These are phyloP conservation scores for Stichodactyla mertensii DNA, from an alignment of 64 coral and sea anemone species.

Conservation along the genomic window DNA sequence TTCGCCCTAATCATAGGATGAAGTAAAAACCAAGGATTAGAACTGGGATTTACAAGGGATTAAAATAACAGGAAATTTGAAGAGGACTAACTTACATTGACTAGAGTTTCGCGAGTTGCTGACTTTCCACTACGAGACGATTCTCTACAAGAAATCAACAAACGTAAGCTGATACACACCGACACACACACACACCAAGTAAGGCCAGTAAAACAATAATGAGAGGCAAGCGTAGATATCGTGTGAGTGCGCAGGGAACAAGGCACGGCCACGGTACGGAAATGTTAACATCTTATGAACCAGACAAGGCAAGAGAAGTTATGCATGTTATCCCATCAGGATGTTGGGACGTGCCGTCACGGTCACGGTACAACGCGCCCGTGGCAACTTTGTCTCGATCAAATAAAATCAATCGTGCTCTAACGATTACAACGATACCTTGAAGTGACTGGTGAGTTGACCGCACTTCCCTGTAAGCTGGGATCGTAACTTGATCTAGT, in stretches of 20 bases:
- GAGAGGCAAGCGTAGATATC: too few relatives aligned
- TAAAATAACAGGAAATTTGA: background rate
- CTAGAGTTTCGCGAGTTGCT: background rate
- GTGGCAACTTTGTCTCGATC: too few relatives aligned
- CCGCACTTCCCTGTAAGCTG: background rate
- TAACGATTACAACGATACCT: background rate
- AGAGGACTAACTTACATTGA: background rate
- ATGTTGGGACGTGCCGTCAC: too few relatives aligned
- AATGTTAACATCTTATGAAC: too few relatives aligned
- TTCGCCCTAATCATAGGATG: slow-evolving; percentile 43
- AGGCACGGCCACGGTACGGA: too few relatives aligned
- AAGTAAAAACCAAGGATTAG: background rate
- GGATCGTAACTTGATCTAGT: slow-evolving; percentile 3
- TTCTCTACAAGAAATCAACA: background rate
- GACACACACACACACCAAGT: background rate
- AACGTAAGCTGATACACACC: background rate
- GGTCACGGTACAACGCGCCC: too few relatives aligned
- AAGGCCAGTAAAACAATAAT: background rate
- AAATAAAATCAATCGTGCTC: too few relatives aligned
- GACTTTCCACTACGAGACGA: slow-evolving; percentile 16
- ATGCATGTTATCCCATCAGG: too few relatives aligned
- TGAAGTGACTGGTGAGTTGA: slow-evolving; percentile 12
- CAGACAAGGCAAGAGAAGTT: too few relatives aligned
- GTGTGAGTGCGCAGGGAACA: too few relatives aligned
- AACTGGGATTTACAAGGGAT: background rate